Conservation (phyloP, 2,113 vertebrate species). For the Cnemophilus loriae region DNA sequence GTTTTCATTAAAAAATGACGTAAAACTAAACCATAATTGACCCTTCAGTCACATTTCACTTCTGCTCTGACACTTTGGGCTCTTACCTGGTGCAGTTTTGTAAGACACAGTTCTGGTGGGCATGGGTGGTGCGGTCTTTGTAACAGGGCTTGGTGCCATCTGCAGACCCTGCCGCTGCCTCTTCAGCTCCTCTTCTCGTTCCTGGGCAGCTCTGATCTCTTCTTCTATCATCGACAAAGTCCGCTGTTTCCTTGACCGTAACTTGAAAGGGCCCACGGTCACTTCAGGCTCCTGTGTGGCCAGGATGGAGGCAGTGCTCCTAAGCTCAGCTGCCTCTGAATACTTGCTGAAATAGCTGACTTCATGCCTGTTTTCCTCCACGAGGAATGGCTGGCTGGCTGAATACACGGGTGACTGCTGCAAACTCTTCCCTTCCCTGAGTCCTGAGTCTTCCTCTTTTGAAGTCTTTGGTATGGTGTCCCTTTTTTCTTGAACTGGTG, state of each 20-base stretch:
- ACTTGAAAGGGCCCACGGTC: slow-evolving; percentile 87
- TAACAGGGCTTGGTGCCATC: slow-evolving; percentile 68
- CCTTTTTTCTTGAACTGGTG: slow-evolving; percentile 76
- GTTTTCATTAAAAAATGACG: neutral
- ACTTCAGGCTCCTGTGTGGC: slow-evolving; percentile 83
- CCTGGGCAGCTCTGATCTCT: slow-evolving; percentile 95
- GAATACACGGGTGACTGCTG: slow-evolving; percentile 16
- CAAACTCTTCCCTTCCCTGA: slow-evolving; percentile 64
- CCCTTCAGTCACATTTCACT: neutral
- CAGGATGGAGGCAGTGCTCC: slow-evolving; percentile 85
- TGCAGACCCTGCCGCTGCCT: slow-evolving; percentile 81
- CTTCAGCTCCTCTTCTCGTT: slow-evolving; percentile 95
- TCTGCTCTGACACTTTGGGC: neutral
- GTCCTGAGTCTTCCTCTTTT: slow-evolving; percentile 51
- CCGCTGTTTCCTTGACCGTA: slow-evolving; percentile 92
- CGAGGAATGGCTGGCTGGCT: slow-evolving; percentile 73
- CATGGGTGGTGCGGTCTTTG: slow-evolving; percentile 76
- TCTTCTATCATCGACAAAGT: slow-evolving; percentile 98
- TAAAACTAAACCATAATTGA: neutral
- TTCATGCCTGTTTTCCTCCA: slow-evolving; percentile 79
- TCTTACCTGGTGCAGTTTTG: slow-evolving; percentile 88
- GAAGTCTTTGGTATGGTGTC: slow-evolving; percentile 75
- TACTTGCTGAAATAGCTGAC: slow-evolving; percentile 98
- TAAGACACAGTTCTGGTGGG: slow-evolving; percentile 77
- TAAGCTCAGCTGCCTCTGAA: slow-evolving; percentile 90